phyloP scores from a whole-genome alignment of 2,888 invertebrate genomes.

The Cerastis leucographa region DNA sequence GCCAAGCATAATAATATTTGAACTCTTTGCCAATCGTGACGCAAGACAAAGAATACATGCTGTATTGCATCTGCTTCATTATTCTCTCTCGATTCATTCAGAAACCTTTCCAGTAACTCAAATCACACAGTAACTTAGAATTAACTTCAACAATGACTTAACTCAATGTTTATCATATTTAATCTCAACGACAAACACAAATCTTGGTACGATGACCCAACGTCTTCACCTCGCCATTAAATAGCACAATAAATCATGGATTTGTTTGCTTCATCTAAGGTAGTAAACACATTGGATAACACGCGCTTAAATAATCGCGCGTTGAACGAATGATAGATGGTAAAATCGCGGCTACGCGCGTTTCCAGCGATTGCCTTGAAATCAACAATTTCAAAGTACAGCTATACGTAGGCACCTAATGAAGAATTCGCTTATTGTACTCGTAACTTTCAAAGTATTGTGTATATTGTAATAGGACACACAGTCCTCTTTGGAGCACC shows the following conservation, averaged over 20 bases:
- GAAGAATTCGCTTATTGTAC: too few relatives aligned
- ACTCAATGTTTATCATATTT: slow-evolving; percentile 5
- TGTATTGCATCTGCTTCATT: background rate
- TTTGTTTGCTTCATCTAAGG: slow-evolving; percentile 22
- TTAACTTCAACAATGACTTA: slow-evolving; percentile 10
- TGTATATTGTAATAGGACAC: too few relatives aligned
- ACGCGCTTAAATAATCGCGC: background rate
- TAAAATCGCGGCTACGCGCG: background rate
- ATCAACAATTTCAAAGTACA: background rate
- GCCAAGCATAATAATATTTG: background rate
- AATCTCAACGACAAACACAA: slow-evolving; percentile 23
- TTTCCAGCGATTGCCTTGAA: background rate
- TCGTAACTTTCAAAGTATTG: too few relatives aligned
- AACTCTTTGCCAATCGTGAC: background rate
- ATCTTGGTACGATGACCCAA: slow-evolving; percentile 28
- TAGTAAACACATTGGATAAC: background rate
- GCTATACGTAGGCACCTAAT: too few relatives aligned
- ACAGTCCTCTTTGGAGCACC: too few relatives aligned
- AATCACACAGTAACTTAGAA: background rate
- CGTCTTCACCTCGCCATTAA: slow-evolving; percentile 28
- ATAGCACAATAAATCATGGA: slow-evolving; percentile 22
- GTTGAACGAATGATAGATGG: background rate
- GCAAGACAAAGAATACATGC: background rate
- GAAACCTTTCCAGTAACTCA: slow-evolving; percentile 3
- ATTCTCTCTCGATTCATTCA: background rate